Conservation (phyloP, 1,140 invertebrate genomes). For the Bombus soroeensis region DNA sequence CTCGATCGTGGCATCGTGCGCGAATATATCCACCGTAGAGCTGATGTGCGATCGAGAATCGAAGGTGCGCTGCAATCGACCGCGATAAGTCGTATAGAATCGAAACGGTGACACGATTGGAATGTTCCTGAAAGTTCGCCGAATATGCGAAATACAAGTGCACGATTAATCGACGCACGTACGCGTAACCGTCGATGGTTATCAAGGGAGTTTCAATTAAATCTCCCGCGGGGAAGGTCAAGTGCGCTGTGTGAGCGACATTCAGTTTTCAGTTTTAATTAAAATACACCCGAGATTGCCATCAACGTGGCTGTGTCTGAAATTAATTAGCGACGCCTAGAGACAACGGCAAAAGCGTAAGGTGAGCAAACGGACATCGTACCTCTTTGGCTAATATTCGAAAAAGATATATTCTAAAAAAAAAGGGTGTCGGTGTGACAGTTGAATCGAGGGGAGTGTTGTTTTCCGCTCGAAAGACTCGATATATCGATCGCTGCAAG, state of each 20-base stretch:
- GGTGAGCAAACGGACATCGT: neutral
- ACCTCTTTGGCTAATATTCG: neutral
- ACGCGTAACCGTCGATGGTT: conserved; percentile 52
- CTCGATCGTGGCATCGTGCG: neutral
- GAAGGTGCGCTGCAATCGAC: neutral
- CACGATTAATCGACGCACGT: conserved; percentile 38
- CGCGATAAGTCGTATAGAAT: neutral
- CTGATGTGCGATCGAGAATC: conserved; percentile 23
- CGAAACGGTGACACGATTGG: neutral
- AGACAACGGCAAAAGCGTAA: neutral
- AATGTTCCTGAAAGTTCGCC: conserved; percentile 21
- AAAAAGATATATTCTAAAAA: neutral
- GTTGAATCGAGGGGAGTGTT: conserved; percentile 5
- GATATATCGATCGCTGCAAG: conserved; percentile 14
- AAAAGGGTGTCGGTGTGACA: neutral
- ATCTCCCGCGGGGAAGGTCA: conserved; percentile 62
- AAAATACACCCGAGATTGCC: conserved; percentile 44
- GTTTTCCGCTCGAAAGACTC: neutral
- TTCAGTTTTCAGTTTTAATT: conserved; percentile 56
- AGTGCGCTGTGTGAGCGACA: conserved; percentile 57
- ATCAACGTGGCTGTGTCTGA: conserved; percentile 40
- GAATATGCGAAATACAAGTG: conserved; percentile 49
- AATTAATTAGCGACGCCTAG: conserved; percentile 54
- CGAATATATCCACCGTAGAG: neutral
- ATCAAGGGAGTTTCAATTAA: conserved; percentile 57